A percentile compares a stretch with the other conserved stretches of the same genome.
These are phyloP conservation scores for Sinosuthora webbiana DNA, from an alignment of 2,113 vertebrate species.

Conservation along the genomic window DNA sequence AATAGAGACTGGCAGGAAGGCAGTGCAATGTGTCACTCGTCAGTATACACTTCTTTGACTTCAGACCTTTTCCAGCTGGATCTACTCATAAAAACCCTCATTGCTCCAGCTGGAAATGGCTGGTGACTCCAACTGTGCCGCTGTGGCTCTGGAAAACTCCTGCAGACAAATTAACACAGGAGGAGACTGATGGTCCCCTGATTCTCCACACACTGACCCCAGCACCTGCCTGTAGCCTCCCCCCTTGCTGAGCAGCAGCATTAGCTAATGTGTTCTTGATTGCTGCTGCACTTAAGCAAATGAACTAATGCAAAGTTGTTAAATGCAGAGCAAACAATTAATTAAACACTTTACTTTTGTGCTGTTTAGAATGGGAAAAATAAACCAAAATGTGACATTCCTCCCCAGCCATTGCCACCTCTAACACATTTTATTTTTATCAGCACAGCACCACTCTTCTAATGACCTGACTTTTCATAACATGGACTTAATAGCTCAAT, in stretches of 20 bases:
- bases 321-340: slow-evolving; percentile 58
- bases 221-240: neutral
- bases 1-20: neutral
- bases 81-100: neutral
- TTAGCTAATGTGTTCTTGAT: slow-evolving; percentile 42
- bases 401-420: neutral
- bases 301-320: slow-evolving; percentile 24
- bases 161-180: slow-evolving; percentile 25
- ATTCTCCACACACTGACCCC: neutral
- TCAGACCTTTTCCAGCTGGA: slow-evolving; percentile 30
- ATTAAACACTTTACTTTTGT: slow-evolving; percentile 35
- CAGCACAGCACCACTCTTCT: neutral
- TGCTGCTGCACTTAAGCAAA: slow-evolving; percentile 24
- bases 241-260: neutral
- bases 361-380: neutral
- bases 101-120: slow-evolving; percentile 5
- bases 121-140: neutral
- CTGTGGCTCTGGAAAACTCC: slow-evolving; percentile 4
- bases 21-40: neutral
- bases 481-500: neutral
- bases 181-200: neutral
- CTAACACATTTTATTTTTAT: neutral
- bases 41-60: neutral
- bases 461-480: slow-evolving; percentile 36
- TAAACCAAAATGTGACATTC: neutral